Evolutionary conservation across 2,797 vertebrate species (phyloP).

Genomic region (Pangasius djambal): DNA sequence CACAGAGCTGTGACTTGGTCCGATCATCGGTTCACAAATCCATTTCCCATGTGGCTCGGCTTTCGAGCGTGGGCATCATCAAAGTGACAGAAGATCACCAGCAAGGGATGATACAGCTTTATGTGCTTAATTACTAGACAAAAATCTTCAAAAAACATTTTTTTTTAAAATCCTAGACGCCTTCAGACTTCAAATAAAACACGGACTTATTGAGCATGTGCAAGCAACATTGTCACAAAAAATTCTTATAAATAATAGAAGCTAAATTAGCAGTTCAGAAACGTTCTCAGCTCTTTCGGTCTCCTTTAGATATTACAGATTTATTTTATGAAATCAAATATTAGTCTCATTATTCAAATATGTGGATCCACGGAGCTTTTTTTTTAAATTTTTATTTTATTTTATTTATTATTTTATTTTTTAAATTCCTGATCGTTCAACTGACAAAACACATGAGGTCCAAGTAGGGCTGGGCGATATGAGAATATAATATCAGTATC

Average conservation of each 20-base stretch:
- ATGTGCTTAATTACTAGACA: not conserved
- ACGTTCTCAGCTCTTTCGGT: not conserved
- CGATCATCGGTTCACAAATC: not conserved
- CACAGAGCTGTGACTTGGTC: not conserved
- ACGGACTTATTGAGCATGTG: not conserved
- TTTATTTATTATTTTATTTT: not conserved
- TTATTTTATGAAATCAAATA: not conserved
- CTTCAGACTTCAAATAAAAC: not conserved
- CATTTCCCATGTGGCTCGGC: not conserved
- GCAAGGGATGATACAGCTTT: not conserved
- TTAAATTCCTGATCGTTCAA: not conserved
- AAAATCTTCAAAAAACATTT: not conserved
- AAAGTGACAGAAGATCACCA: not conserved
- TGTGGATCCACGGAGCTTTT: not conserved
- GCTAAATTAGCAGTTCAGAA: not conserved
- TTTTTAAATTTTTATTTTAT: not conserved
- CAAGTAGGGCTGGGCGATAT: not conserved
- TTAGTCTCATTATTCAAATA: not conserved
- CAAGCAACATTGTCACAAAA: not conserved
- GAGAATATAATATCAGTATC: not conserved
- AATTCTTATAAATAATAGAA: not conserved
- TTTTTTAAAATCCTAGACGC: not conserved
- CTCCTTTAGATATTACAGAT: not conserved
- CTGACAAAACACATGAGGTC: not conserved
- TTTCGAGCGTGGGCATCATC: not conserved